Evolutionary conservation across 2,797 vertebrate genomes (phyloP).

Genomic region (Spheniscus humboldti): DNA sequence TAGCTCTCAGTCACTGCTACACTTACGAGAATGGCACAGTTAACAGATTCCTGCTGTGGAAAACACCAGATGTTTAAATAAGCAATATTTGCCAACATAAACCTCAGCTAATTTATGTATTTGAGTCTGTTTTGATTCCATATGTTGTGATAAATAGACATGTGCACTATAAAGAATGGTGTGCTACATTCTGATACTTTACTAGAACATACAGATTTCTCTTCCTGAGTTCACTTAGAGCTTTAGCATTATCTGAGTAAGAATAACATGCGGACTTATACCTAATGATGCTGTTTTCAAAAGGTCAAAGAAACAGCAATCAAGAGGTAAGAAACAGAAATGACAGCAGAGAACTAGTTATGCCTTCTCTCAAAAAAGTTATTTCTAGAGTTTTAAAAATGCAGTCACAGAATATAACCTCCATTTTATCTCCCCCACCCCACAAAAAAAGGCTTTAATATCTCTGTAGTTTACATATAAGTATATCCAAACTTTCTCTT

Average conservation of each 20-base stretch:
- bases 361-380: not conserved
- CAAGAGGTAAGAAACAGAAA: not conserved
- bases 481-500: not conserved
- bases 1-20: not conserved
- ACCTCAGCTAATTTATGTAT: not conserved
- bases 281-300: not conserved
- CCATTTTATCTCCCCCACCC: not conserved
- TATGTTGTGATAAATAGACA: not conserved
- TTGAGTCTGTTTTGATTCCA: not conserved
- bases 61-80: not conserved
- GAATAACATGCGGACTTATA: not conserved
- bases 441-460: not conserved
- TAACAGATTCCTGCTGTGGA: not conserved
- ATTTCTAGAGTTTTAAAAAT: not conserved
- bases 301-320: not conserved
- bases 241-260: not conserved
- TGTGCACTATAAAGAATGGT: not conserved
- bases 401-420: not conserved
- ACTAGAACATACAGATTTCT: not conserved
- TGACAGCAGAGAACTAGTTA: not conserved
- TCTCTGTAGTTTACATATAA: not conserved
- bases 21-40: not conserved
- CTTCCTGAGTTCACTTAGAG: not conserved
- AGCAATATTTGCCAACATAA: not conserved
- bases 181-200: not conserved